phyloP scores from a whole-genome alignment of 1,140 invertebrate genomes.

The Adelges cooleyi region DNA sequence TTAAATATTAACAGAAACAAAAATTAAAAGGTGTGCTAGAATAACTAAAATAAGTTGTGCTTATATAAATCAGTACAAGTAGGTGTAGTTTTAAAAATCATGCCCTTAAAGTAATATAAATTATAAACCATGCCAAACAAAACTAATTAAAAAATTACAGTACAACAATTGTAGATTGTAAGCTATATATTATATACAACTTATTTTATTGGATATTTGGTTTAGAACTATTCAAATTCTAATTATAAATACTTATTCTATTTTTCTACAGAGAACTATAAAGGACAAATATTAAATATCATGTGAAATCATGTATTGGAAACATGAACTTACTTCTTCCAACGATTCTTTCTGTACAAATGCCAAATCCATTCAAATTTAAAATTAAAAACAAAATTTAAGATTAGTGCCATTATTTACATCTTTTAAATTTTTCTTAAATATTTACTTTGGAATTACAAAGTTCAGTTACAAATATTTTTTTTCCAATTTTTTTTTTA shows the following conservation, averaged over 20 bases:
- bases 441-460: no score
- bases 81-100: not conserved
- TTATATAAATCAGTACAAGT: slow-evolving; percentile 1
- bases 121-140: not conserved
- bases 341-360: slow-evolving; percentile 44
- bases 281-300: slow-evolving; percentile 1
- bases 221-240: no score
- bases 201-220: no score
- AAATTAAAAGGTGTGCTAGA: slow-evolving; percentile 5
- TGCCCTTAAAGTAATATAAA: not conserved
- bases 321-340: slow-evolving; percentile 46
- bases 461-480: no score
- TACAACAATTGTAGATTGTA: no score
- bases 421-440: no score
- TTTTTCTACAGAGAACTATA: not conserved
- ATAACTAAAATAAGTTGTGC: not conserved
- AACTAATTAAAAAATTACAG: not conserved
- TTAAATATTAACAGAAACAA: not conserved
- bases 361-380: slow-evolving; percentile 32
- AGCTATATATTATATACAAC: no score
- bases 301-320: not conserved
- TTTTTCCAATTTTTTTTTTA: no score
- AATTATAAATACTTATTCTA: not conserved
- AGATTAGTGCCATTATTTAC: slow-evolving; percentile 18
- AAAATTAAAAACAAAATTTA: slow-evolving; percentile 31